Conservation (phyloP, 1,140 invertebrate species). For the Drosophila ambigua region DNA sequence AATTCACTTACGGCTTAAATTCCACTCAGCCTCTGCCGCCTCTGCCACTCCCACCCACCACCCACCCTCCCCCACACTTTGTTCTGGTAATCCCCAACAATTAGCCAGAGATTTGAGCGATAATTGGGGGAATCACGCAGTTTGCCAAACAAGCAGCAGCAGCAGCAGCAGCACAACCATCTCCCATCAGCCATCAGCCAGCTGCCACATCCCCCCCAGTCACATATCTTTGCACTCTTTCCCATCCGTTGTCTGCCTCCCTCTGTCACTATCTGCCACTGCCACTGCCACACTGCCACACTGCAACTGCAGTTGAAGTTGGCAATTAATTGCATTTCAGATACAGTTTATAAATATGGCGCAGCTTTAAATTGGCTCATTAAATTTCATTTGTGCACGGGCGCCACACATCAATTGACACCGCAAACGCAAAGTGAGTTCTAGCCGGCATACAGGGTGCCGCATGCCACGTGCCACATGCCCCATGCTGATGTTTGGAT, state of each 20-base stretch:
- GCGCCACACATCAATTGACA: constrained; percentile 75
- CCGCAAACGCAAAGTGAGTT: constrained; percentile 22
- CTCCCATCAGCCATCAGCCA: not conserved
- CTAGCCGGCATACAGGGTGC: not conserved
- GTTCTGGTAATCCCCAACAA: constrained; percentile 43
- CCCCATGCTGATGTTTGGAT: too few relatives aligned
- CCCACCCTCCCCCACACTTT: constrained; percentile 4
- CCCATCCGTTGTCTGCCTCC: not conserved
- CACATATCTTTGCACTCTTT: not conserved
- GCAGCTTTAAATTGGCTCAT: constrained; percentile 79
- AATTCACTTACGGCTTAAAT: constrained; percentile 9
- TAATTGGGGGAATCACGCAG: constrained; percentile 38
- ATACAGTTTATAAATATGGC: constrained; percentile 78
- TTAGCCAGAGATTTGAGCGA: constrained; percentile 52
- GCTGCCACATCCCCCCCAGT: not conserved
- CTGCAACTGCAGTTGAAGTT: constrained; percentile 34
- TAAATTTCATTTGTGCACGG: constrained; percentile 74
- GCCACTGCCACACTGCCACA: not conserved
- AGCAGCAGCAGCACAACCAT: not conserved
- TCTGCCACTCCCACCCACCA: not conserved
- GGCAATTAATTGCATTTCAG: constrained; percentile 74
- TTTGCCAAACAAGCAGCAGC: too few relatives aligned
- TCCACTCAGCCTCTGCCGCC: not conserved
- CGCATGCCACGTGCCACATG: too few relatives aligned
- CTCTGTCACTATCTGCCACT: not conserved